Conservation (phyloP, 2,797 vertebrate genomes). For the Otolemur crassicaudatus region DNA sequence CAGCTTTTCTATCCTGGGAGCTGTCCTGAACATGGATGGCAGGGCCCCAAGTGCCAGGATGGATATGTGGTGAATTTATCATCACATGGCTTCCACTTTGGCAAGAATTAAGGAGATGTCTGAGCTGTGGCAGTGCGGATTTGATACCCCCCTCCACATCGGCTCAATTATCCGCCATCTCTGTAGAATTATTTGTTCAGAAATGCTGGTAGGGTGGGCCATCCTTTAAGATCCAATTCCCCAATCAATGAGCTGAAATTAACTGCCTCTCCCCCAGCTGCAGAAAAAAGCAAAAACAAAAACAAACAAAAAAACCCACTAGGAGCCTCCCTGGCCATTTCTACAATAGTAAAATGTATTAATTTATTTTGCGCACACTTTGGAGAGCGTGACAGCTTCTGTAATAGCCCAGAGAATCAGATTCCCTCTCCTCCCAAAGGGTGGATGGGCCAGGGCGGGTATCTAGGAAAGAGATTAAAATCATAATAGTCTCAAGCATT, state of each 20-base stretch:
- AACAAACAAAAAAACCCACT: background rate
- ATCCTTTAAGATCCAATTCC: background rate
- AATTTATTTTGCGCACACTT: background rate
- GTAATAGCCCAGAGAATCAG: accelerated
- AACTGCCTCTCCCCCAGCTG: background rate
- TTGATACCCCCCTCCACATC: accelerated
- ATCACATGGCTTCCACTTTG: background rate
- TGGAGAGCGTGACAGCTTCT: background rate
- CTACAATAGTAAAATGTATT: background rate
- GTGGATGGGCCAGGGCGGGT: accelerated
- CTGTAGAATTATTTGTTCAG: background rate
- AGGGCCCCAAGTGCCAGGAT: accelerated
- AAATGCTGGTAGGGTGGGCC: background rate
- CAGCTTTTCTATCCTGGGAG: accelerated
- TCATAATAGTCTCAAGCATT: accelerated
- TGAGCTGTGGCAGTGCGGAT: background rate
- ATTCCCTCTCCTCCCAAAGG: accelerated
- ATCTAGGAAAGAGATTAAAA: background rate
- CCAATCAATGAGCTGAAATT: conserved; percentile 2
- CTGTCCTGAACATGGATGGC: accelerated
- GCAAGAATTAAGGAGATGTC: background rate
- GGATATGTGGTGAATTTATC: background rate
- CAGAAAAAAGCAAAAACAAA: too few relatives aligned
- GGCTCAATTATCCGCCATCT: background rate
- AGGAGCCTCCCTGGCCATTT: background rate